Base-by-base conservation (phyloP, 1,140 invertebrate genomes). In the Papilio glaucus region DNA sequence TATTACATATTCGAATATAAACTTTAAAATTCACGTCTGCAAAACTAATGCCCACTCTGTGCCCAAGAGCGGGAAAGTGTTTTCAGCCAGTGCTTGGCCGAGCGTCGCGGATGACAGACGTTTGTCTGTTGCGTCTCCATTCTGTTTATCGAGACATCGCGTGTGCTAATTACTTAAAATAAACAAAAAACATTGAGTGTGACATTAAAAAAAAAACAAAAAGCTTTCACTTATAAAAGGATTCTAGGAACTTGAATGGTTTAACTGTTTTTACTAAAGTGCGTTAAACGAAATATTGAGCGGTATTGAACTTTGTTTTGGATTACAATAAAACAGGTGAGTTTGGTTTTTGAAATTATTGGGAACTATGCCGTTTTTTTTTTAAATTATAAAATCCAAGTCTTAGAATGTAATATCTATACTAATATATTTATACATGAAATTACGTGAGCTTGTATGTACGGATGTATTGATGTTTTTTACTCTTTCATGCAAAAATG, bases 41-140 rank as follows among this genome's bases (percentile, higher is more conserved):
- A 65, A 75, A 61, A 73, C 69, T 49, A 73, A 57, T 70, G 39
- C 53, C 65, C 80, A 80, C 57, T 85, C 79, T 82, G 45, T 82
- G 77, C 49, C 29, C 72, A 72, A 90, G 86, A 85, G 86, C 86
- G 88, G 87, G 86, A 85, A 86, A 84, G 80, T 69, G 73, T 85
- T 82, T 73, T 61, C 80, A 79, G 67, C 81, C 87, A 90, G 88
- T 90, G 78, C 78, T 79, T 83, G 78, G 79, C 79, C 77, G 76
- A 78, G 79, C 82, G 80, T 81, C 77, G 79, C 77, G 81, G 81
- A 74, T 85, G 71, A 74, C 74, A 82, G 83, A 80, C 81, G 85
- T 82, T 49, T 77, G 73, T 72, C 73, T 61, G 74, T 81, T 74
- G 72, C 73, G 70, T 77, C 82, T 84, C 62, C 74, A 84, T 82